Evolutionary conservation across 1,140 invertebrate genomes (phyloP).

Genomic region (Drosophila ohnishii): DNA sequence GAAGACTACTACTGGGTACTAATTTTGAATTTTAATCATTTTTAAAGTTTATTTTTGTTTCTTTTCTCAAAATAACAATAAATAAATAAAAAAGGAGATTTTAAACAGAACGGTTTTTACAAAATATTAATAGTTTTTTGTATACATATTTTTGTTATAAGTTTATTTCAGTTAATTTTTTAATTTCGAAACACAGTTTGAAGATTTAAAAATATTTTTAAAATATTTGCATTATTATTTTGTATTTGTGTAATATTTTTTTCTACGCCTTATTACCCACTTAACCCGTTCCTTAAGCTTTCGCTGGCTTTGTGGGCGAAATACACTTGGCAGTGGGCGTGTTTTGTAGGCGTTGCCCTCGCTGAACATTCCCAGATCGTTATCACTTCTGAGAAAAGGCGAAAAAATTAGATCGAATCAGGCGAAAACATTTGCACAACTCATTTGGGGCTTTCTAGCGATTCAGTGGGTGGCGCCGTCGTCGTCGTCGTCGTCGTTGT

Average conservation of each 20-base stretch:
- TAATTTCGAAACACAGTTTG: neutral
- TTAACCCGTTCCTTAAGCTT: neutral
- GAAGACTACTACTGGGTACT: too few species aligned
- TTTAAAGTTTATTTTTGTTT: too few species aligned
- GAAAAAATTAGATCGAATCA: conserved; percentile 30
- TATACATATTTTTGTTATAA: too few species aligned
- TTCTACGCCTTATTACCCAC: neutral
- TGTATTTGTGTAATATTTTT: neutral
- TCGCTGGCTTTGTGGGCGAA: neutral
- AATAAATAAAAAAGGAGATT: too few species aligned
- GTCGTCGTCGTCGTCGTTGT: neutral
- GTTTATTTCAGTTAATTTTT: neutral
- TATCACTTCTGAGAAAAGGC: conserved; percentile 35
- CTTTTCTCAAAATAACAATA: too few species aligned
- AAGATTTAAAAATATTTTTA: neutral
- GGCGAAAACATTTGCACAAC: conserved; percentile 64
- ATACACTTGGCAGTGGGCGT: conserved; percentile 5
- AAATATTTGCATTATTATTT: neutral
- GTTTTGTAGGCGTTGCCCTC: conserved; percentile 11
- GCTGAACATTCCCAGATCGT: neutral
- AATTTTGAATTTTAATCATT: too few species aligned
- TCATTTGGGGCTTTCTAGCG: conserved; percentile 51
- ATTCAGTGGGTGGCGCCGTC: conserved; percentile 24
- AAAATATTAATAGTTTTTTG: too few species aligned
- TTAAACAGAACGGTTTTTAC: too few species aligned